A percentile compares a stretch with the other conserved stretches of the same genome.
phyloP scores from a whole-genome alignment of 2,113 vertebrate genomes.

The Onychorhynchus coronatus region DNA sequence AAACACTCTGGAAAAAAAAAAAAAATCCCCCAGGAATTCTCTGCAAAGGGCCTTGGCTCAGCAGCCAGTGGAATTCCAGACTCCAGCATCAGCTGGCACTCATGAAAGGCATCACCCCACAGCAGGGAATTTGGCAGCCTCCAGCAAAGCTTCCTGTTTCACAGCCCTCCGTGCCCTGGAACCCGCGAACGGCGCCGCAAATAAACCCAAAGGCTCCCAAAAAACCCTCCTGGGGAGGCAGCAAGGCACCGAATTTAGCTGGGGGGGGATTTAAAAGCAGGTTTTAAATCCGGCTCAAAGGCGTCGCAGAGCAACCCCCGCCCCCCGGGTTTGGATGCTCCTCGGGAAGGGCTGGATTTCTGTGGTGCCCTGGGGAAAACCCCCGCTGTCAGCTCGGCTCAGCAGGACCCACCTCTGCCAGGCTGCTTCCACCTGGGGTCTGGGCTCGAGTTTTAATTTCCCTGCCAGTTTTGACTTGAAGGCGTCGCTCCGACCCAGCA shows the following conservation, averaged over 20 bases:
- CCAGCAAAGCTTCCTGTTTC: background rate
- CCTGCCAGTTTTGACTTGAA: background rate
- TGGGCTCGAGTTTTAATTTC: too few species aligned
- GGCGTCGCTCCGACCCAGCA: background rate
- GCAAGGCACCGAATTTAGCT: background rate
- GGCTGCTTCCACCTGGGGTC: background rate
- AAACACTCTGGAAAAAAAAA: background rate
- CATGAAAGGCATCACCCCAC: background rate
- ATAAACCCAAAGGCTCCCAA: background rate
- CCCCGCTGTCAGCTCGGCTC: background rate
- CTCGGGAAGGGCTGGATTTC: background rate
- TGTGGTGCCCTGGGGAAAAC: fast-evolving
- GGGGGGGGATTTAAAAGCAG: fast-evolving
- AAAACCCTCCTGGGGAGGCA: background rate
- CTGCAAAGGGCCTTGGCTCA: background rate
- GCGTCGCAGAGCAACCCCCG: too few species aligned
- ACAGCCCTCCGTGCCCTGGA: background rate
- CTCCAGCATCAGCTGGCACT: background rate
- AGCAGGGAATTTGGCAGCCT: background rate
- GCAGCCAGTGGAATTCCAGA: background rate
- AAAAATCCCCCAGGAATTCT: background rate
- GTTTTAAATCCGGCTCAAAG: background rate
- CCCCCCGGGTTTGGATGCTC: too few species aligned
- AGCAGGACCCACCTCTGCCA: background rate
- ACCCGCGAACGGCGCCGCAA: fast-evolving